Conservation (phyloP, 2,797 vertebrate species). For the Eutrigla gurnardus region DNA sequence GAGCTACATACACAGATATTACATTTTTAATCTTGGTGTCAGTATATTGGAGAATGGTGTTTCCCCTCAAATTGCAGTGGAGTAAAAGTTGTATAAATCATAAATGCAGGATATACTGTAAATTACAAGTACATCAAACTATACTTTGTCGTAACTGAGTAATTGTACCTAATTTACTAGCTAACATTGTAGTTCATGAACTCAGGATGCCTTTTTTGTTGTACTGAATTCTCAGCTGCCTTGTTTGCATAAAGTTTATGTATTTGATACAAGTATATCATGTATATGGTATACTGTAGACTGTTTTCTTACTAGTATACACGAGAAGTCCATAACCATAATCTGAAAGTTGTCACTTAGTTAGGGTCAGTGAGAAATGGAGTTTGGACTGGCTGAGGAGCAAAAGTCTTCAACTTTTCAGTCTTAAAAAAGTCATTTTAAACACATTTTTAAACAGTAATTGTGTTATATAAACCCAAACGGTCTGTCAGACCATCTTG, state of each 20-base stretch:
- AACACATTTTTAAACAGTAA: no score
- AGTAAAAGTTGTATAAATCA: not conserved
- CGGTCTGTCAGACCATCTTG: not conserved
- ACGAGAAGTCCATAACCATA: no score
- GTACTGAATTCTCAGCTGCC: not conserved
- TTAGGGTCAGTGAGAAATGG: not conserved
- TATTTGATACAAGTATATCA: not conserved
- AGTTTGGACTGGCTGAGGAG: not conserved
- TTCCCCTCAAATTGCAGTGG: not conserved
- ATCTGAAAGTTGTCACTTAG: not conserved
- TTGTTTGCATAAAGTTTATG: not conserved
- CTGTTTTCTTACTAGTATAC: no score
- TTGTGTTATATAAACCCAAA: not conserved
- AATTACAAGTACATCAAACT: not conserved
- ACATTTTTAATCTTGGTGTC: no score
- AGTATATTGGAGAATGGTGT: not conserved
- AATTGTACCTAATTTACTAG: not conserved
- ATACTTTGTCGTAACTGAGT: no score
- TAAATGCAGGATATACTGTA: conserved; percentile 4
- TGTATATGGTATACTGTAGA: no score
- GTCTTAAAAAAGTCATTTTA: no score
- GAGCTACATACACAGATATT: not conserved
- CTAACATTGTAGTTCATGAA: not conserved
- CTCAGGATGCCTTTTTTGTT: not conserved
- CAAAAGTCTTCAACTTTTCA: no score